Evolutionary conservation across 2,113 vertebrate genomes (phyloP), one percentile per base, ranked within the genome.

Genomic region (Pedetes capensis): DNA sequence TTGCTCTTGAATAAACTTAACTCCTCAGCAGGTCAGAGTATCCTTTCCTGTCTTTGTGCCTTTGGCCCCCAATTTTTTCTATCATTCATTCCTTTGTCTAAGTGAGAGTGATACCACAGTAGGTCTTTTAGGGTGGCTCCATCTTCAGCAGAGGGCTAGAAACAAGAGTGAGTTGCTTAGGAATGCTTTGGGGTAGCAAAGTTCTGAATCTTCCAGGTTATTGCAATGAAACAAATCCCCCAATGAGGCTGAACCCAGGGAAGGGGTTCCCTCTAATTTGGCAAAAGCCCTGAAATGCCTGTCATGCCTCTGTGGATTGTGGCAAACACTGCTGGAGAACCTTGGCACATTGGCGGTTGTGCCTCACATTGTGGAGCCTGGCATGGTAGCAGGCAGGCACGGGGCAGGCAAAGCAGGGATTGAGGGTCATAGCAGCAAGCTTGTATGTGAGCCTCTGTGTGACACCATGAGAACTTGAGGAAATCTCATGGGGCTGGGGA

Each of bases 321-420:
- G 49, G 11, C n/a, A 18, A 23, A 39, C 78, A 47, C 44, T 39
- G 20, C 8, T n/a, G 14, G 5, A 17, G 57, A 72, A 61, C 6
- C 4, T 39, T 25, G 1, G 34, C 34, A 22, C 53, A n/a, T 47
- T 34, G 71, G 32, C 57, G 5, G 5, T 16, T 17, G 55, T n/a
- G 23, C 3, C 29, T 47, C 27, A 47, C 12, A 49, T 7, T 17
- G 10, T 34, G 2, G 5, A 74, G 8, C 8, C 22, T 37, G 37
- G 22, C 37, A 2, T 2, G n/a, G 9, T 2, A 29, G 9, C 13
- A 6, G 49, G 16, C 8, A 64, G 47, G 23, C 0, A 5, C 82
- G 49, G 34, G 0, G 2, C 14, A n/a, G 18, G 14, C 1, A 0
- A 69, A 69, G 59, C 82, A 68, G 74, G 13, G 13, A 37, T 4